Percentiles rank a stretch among this genome's conserved stretches.
phyloP scores from a whole-genome alignment of 2,113 vertebrate species.

The Platanista minor region DNA sequence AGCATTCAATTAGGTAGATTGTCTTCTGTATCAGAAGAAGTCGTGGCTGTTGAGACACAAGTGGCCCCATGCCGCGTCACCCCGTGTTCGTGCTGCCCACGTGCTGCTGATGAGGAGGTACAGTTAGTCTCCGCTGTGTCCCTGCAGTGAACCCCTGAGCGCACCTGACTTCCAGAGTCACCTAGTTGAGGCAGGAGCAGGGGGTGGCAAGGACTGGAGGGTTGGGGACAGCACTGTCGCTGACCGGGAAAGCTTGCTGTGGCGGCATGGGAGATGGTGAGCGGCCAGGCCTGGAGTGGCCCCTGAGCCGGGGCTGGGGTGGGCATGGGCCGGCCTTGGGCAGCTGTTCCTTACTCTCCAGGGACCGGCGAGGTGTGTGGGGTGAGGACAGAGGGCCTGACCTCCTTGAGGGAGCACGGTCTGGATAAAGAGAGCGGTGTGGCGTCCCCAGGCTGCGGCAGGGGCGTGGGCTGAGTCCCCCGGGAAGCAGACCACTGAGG shows the following conservation, averaged over 20 bases:
- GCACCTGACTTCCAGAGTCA: accelerated
- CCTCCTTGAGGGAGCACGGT: not conserved
- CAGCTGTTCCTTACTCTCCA: too few relatives aligned
- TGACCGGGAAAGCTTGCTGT: not conserved
- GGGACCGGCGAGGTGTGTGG: accelerated
- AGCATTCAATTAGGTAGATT: not conserved
- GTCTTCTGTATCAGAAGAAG: not conserved
- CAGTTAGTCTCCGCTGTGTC: accelerated
- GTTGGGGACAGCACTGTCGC: accelerated
- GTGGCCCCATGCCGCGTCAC: accelerated
- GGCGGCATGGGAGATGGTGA: not conserved
- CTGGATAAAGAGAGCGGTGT: accelerated
- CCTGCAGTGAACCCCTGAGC: too few relatives aligned
- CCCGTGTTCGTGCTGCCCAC: accelerated
- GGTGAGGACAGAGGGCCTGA: not conserved
- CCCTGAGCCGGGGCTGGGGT: not conserved
- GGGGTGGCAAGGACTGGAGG: not conserved
- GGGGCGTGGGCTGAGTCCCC: accelerated
- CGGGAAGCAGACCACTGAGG: not conserved
- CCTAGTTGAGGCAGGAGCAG: accelerated
- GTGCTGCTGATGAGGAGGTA: not conserved
- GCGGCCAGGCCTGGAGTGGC: accelerated
- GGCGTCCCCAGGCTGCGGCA: accelerated
- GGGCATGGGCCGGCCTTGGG: not conserved
- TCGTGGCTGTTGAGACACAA: accelerated